Conservation (phyloP, 1,140 invertebrate species). For the Drosophila persimilis region DNA sequence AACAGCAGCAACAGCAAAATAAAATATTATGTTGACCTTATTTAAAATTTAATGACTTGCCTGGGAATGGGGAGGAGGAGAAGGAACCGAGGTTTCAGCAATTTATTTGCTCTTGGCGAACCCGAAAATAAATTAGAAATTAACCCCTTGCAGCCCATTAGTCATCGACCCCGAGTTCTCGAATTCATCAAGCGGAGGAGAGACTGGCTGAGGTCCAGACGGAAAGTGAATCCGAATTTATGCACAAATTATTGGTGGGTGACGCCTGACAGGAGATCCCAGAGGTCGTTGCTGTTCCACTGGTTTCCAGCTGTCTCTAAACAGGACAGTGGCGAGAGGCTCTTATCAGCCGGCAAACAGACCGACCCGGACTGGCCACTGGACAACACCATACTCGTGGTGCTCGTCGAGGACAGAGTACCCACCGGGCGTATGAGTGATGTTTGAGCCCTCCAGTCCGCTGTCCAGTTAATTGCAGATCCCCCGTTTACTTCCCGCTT, state of each 20-base stretch:
- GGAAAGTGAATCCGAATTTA: constrained; percentile 48
- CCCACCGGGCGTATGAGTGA: constrained; percentile 40
- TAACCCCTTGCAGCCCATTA: constrained; percentile 42
- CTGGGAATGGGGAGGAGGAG: neutral
- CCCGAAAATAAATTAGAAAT: constrained; percentile 60
- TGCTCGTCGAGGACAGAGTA: too few species aligned
- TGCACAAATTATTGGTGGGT: constrained; percentile 31
- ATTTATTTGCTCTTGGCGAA: constrained; percentile 51
- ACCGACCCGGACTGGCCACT: neutral
- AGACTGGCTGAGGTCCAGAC: too few species aligned
- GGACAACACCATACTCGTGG: too few species aligned
- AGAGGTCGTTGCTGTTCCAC: constrained; percentile 10
- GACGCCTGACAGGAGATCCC: neutral
- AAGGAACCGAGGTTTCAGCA: neutral
- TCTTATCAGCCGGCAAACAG: constrained; percentile 40
- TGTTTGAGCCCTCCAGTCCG: constrained; percentile 3
- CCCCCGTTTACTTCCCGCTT: too few species aligned
- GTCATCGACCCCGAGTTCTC: constrained; percentile 43
- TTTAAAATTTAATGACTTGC: constrained; percentile 64
- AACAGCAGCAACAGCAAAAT: constrained; percentile 8
- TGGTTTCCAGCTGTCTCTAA: neutral
- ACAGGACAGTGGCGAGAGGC: neutral
- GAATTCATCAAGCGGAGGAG: constrained; percentile 6
- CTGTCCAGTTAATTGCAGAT: constrained; percentile 4
- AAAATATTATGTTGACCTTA: constrained; percentile 56